These are phyloP conservation scores for Pelusios castaneus DNA, from an alignment of 2,113 vertebrate species.

Conservation along the genomic window DNA sequence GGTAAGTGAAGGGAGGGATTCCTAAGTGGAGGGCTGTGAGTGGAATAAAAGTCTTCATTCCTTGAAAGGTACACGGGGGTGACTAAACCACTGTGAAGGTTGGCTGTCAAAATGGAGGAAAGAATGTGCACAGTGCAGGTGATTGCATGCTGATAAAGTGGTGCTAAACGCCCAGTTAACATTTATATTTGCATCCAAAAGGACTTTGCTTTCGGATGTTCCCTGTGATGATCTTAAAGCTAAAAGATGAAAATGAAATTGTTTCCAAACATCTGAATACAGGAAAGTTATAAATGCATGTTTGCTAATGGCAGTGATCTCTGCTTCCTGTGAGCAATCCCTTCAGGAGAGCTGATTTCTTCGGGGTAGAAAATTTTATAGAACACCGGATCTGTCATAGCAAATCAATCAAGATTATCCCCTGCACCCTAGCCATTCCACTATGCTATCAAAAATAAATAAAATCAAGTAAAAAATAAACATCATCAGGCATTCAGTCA, in stretches of 20 bases:
- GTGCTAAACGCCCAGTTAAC: not conserved
- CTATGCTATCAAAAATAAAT: conserved; percentile 55
- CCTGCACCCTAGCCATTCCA: conserved; percentile 15
- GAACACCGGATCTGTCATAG: conserved; percentile 84
- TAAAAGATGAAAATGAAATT: conserved; percentile 16
- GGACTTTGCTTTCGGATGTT: not conserved
- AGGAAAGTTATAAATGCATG: not conserved
- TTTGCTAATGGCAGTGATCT: conserved; percentile 53
- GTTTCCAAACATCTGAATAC: not conserved
- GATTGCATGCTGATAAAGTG: not conserved
- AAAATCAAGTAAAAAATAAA: conserved; percentile 54
- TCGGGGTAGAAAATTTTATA: conserved; percentile 52
- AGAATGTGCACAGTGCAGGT: conserved; percentile 14
- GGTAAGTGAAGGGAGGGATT: conserved; percentile 5
- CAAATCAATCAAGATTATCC: conserved; percentile 76
- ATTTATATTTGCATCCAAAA: not conserved
- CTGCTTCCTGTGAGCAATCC: conserved; percentile 47
- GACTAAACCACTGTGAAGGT: not conserved
- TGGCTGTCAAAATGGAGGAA: conserved; percentile 10
- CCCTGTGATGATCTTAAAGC: not conserved
- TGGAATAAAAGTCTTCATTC: not conserved
- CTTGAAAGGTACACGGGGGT: conserved; percentile 16
- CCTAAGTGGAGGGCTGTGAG: not conserved
- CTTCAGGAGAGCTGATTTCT: conserved; percentile 55
- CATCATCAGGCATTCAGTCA: conserved; percentile 46